Percentiles rank a stretch among this genome's conserved stretches.
Conservation (phyloP, 2,888 invertebrate genomes). For the Lapara coniferarum region DNA sequence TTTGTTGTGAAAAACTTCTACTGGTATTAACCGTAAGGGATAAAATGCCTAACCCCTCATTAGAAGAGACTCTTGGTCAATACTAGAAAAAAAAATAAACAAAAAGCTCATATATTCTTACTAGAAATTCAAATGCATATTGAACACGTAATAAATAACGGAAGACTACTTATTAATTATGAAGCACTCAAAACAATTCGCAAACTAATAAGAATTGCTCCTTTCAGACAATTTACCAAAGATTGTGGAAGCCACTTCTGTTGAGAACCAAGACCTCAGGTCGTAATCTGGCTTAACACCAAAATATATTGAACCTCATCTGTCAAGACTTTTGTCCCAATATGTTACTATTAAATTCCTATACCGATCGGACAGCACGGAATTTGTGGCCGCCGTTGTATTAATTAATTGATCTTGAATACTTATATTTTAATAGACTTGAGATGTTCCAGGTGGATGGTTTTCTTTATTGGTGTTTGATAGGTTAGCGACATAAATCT, state of each 20-base stretch:
- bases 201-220: too few relatives aligned
- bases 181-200: too few relatives aligned
- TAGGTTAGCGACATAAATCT: background rate
- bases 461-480: conserved; percentile 12
- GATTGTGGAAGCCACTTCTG: background rate
- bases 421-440: conserved; percentile 25
- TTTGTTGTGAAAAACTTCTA: too few relatives aligned
- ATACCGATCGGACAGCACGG: conserved; percentile 36
- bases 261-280: conserved; percentile 25
- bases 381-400: conserved; percentile 14
- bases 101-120: too few relatives aligned
- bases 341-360: conserved; percentile 74
- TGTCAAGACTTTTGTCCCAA: conserved; percentile 62
- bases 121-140: too few relatives aligned
- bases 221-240: too few relatives aligned
- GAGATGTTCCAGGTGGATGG: background rate
- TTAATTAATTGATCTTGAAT: conserved; percentile 29
- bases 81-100: too few relatives aligned
- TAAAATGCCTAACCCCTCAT: too few relatives aligned
- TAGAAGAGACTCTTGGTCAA: too few relatives aligned
- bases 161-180: too few relatives aligned
- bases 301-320: conserved; percentile 72
- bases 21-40: too few relatives aligned
- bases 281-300: conserved; percentile 49
- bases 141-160: too few relatives aligned